Evolutionary conservation across 2,113 vertebrate species (phyloP).

Genomic region (Trichomycterus rosablanca): DNA sequence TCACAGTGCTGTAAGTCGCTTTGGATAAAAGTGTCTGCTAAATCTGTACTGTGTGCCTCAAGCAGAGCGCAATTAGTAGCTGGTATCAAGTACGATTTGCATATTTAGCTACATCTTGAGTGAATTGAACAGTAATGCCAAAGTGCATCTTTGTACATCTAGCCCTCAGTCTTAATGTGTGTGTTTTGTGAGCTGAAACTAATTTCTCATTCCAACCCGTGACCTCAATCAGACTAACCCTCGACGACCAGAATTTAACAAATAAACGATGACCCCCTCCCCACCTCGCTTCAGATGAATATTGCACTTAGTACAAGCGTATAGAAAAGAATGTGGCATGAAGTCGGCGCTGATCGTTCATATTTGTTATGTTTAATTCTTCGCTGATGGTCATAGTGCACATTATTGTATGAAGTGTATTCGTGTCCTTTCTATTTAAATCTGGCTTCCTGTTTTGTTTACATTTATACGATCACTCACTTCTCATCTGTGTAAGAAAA

Average conservation of each 20-base stretch:
- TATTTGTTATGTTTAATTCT: constrained; percentile 48
- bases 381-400: constrained; percentile 53
- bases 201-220: constrained; percentile 15
- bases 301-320: constrained; percentile 52
- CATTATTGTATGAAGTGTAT: constrained; percentile 32
- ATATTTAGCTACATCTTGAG: too few species aligned
- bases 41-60: too few species aligned
- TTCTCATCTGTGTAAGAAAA: not conserved
- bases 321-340: constrained; percentile 56
- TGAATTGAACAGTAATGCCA: too few species aligned
- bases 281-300: constrained; percentile 18
- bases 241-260: too few species aligned
- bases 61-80: too few species aligned
- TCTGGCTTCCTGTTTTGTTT: not conserved
- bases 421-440: constrained; percentile 1
- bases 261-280: not conserved
- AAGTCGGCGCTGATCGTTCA: constrained; percentile 50
- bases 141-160: too few species aligned
- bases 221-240: constrained; percentile 12
- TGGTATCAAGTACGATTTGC: too few species aligned
- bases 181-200: constrained; percentile 29
- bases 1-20: too few species aligned
- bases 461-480: not conserved
- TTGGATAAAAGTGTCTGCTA: too few species aligned
- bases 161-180: constrained; percentile 10